phyloP scores from a whole-genome alignment of 1,140 invertebrate species.

The Listronotus bonariensis region DNA sequence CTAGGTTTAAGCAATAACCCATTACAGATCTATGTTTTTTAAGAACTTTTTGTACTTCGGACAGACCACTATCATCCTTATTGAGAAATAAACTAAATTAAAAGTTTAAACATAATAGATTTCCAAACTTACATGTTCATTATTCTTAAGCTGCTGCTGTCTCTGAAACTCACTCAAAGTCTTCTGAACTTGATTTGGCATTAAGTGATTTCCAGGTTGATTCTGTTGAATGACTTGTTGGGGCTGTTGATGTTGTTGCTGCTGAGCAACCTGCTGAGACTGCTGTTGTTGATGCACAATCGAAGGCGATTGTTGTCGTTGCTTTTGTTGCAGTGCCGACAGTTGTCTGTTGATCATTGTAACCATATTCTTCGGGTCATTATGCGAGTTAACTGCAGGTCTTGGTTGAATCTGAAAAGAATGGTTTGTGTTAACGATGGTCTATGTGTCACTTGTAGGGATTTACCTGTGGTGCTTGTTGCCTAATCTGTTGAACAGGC shows the following conservation, averaged over 20 bases:
- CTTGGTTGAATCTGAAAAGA: neutral
- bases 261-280: constrained; percentile 33
- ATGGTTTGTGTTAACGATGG: too few relatives aligned
- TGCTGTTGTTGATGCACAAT: constrained; percentile 24
- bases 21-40: too few relatives aligned
- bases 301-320: constrained; percentile 15
- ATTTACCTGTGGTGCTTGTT: constrained; percentile 12
- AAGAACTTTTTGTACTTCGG: too few relatives aligned
- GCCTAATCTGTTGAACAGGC: constrained; percentile 8
- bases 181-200: neutral
- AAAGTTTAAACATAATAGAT: too few relatives aligned
- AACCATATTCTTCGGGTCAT: neutral
- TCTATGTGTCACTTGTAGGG: too few relatives aligned
- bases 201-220: neutral
- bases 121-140: neutral
- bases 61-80: too few relatives aligned
- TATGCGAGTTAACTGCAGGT: neutral
- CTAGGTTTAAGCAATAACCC: too few relatives aligned
- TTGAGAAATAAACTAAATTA: too few relatives aligned
- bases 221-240: neutral
- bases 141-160: constrained; percentile 3
- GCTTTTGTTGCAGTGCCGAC: constrained; percentile 15
- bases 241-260: constrained; percentile 33
- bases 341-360: constrained; percentile 31
- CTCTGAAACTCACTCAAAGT: constrained; percentile 2